Base-by-base conservation (phyloP, 2,797 vertebrate species). In the Galaxias olidus region DNA sequence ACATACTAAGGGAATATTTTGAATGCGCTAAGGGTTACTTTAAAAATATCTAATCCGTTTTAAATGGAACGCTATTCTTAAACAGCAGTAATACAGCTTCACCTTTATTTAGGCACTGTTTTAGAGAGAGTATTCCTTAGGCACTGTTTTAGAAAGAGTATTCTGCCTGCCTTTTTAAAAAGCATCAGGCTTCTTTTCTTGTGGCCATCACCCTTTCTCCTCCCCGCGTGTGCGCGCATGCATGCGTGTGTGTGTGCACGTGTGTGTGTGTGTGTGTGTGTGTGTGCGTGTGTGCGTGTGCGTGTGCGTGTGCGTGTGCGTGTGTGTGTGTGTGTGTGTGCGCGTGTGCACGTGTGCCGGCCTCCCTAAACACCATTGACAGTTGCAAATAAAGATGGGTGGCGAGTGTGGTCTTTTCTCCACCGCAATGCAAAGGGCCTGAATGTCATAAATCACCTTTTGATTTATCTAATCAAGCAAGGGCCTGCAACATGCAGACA, bases 381-480 rank as follows among this genome's bases (percentile, higher is more conserved):
- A 92, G 90, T 88, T 81, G 89, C 89, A 93, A 93, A 93, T 93
- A 93, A 92, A 94, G 91, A 92, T 90, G 87, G 88, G 90, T 93
- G 86, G 91, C 72, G 81, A 85, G 84, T 80, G 78, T 57, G 83
- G 78, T 53, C 71, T 77, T 76, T 82, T 81, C 81, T 86, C 83
- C 81, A 78, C 76, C 82, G 85, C 88, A 87, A 92, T 91, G 87
- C 90, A 91, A 90, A 90, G 86, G 80, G 85, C 74, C 84, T 85
- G 89, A 91, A 84, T 90, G 90, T 93, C 93, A 92, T 93, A 92
- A 93, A 93, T 93, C 92, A 91, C 90, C 82, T 89, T 93, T 91
- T 94, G 92, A 93, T 94, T 93, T 92, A 93, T 93, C 91, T 91
- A 93, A 93, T 94, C 92, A 93, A 90, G 86, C 89, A 86, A 85